Conservation (phyloP, 2,113 vertebrate species). For the Sphaerodactylus townsendi region DNA sequence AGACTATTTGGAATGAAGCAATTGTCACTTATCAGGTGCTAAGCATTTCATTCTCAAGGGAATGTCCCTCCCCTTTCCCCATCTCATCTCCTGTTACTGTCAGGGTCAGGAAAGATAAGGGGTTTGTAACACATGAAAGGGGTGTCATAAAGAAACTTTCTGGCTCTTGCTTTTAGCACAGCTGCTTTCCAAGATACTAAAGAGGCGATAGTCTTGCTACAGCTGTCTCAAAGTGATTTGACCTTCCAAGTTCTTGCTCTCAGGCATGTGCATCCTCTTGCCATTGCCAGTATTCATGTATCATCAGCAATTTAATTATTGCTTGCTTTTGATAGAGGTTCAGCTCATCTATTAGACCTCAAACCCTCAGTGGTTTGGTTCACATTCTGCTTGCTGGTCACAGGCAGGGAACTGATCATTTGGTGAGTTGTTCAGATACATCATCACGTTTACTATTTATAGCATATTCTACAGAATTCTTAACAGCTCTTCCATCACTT, state of each 20-base stretch:
- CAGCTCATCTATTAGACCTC: not conserved
- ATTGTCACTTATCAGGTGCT: constrained; percentile 3
- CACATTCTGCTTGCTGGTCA: too few species aligned
- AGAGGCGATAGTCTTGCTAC: not conserved
- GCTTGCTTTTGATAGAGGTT: not conserved
- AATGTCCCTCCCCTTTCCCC: not conserved
- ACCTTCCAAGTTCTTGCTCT: not conserved
- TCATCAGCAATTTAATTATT: not conserved
- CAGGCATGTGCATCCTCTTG: not conserved
- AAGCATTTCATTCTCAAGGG: not conserved
- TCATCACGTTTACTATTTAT: too few species aligned
- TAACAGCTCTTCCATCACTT: not conserved
- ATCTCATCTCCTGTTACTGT: not conserved
- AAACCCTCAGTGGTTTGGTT: too few species aligned
- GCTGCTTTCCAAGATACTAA: constrained; percentile 9
- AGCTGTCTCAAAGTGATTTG: constrained; percentile 6
- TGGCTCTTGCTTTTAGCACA: not conserved
- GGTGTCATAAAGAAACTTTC: not conserved
- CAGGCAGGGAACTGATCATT: too few species aligned
- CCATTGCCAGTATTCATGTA: not conserved
- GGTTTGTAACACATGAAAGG: constrained; percentile 6
- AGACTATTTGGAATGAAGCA: not conserved
- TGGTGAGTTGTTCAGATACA: too few species aligned
- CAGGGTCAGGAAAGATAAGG: not conserved
- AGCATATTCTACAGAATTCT: not conserved